Percentiles rank a stretch among this genome's conserved stretches.
These are phyloP conservation scores for Zoroaster sp. DNA, from an alignment of 53 echinoderm and acorn worm genomes.

Conservation along the genomic window DNA sequence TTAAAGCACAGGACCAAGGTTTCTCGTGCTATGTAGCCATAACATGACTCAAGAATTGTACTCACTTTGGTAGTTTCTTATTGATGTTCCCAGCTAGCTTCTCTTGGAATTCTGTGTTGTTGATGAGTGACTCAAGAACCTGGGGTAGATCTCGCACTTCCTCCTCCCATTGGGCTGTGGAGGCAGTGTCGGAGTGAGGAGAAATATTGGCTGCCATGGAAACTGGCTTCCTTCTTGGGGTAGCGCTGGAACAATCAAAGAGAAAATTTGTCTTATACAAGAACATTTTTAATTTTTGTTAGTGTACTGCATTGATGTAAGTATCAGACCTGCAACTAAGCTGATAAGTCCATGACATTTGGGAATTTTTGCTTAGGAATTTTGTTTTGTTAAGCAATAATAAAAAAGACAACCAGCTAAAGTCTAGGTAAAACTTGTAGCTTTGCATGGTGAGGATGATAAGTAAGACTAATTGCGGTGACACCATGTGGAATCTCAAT, in stretches of 20 bases:
- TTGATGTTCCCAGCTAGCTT: slow-evolving; percentile 92
- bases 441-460: too few species aligned
- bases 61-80: slow-evolving; percentile 71
- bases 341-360: too few species aligned
- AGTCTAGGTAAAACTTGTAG: too few species aligned
- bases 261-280: background rate
- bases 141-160: slow-evolving; percentile 58
- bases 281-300: background rate
- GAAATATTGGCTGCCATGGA: background rate
- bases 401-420: too few species aligned
- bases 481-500: too few species aligned
- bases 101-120: slow-evolving; percentile 68
- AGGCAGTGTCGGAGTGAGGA: background rate
- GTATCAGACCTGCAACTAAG: too few species aligned
- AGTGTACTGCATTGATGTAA: too few species aligned
- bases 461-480: too few species aligned
- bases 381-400: too few species aligned
- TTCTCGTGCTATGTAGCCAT: too few species aligned
- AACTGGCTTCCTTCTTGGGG: background rate
- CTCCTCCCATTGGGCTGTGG: slow-evolving; percentile 15
- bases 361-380: too few species aligned
- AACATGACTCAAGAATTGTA: background rate
- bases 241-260: background rate
- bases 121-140: slow-evolving; percentile 70
- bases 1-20: too few species aligned